Conservation (phyloP, 2,888 invertebrate species). For the Drosophila quasianomalipes region DNA sequence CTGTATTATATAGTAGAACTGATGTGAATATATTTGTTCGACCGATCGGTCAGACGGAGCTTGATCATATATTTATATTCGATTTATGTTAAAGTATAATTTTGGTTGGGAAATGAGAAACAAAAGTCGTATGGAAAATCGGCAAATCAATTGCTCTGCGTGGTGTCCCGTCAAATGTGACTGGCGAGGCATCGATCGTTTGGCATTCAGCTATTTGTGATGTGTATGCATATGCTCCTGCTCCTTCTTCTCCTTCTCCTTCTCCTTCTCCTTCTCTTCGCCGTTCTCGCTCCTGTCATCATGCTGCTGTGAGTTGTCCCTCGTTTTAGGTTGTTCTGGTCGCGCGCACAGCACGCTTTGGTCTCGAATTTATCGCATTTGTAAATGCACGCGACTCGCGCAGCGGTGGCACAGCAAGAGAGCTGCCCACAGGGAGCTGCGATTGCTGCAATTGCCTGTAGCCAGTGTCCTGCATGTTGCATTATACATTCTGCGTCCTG, state of each 20-base stretch:
- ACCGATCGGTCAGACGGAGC: too few species aligned
- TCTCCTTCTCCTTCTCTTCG: neutral
- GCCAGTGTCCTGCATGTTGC: constrained; percentile 5
- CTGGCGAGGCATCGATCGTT: constrained; percentile 14
- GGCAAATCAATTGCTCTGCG: constrained; percentile 43
- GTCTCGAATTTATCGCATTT: constrained; percentile 32
- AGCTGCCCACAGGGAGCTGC: constrained; percentile 57
- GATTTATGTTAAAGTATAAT: neutral
- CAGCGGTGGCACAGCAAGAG: constrained; percentile 43
- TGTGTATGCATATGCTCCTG: neutral
- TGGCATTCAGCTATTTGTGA: constrained; percentile 6
- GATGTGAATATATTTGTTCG: neutral
- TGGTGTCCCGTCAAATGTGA: constrained; percentile 6
- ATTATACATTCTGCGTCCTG: constrained; percentile 15
- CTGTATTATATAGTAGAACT: neutral
- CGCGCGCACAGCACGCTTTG: constrained; percentile 70
- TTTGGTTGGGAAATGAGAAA: neutral
- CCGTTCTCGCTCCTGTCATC: neutral
- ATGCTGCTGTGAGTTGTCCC: neutral
- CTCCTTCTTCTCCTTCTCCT: too few species aligned
- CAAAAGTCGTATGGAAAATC: neutral
- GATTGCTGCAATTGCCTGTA: neutral
- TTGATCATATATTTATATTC: too few species aligned
- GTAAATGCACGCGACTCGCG: constrained; percentile 69
- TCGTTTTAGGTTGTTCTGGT: constrained; percentile 21